phyloP scores from a whole-genome alignment of 1,140 invertebrate species.

The Leucophenga varia region DNA sequence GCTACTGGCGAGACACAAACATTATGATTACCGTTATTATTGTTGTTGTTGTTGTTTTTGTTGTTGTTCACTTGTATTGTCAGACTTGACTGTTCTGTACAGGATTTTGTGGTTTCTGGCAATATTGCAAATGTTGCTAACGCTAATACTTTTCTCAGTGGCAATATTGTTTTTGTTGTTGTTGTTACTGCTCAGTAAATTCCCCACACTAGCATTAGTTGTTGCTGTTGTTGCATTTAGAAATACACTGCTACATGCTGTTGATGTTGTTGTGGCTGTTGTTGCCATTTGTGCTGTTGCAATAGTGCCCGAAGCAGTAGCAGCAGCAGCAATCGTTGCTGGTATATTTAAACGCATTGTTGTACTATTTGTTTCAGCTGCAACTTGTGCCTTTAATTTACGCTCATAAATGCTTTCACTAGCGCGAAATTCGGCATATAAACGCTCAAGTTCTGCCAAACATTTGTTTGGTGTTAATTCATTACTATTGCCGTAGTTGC shows the following conservation, averaged over 20 bases:
- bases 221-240: constrained; percentile 16
- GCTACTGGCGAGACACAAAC: constrained; percentile 30
- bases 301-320: constrained; percentile 5
- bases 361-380: constrained; percentile 2
- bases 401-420: constrained; percentile 50
- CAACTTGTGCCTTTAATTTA: constrained; percentile 13
- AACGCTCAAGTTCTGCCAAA: constrained; percentile 52
- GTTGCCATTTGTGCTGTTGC: constrained; percentile 6
- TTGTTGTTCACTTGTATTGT: constrained; percentile 52
- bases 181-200: constrained; percentile 9
- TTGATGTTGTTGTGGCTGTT: constrained; percentile 11
- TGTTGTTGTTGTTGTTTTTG: constrained; percentile 15
- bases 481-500: neutral
- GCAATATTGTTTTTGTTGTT: constrained; percentile 8
- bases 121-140: constrained; percentile 29
- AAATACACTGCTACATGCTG: constrained; percentile 39
- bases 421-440: constrained; percentile 54
- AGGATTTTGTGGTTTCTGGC: constrained; percentile 31
- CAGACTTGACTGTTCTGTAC: constrained; percentile 44
- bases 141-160: constrained; percentile 9
- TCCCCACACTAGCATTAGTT: neutral
- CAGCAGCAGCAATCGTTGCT: constrained; percentile 5
- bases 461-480: constrained; percentile 46
- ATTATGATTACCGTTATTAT: constrained; percentile 14
- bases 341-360: constrained; percentile 26